Conservation (phyloP, 2,113 vertebrate species). For the Potamarius usumacintae region DNA sequence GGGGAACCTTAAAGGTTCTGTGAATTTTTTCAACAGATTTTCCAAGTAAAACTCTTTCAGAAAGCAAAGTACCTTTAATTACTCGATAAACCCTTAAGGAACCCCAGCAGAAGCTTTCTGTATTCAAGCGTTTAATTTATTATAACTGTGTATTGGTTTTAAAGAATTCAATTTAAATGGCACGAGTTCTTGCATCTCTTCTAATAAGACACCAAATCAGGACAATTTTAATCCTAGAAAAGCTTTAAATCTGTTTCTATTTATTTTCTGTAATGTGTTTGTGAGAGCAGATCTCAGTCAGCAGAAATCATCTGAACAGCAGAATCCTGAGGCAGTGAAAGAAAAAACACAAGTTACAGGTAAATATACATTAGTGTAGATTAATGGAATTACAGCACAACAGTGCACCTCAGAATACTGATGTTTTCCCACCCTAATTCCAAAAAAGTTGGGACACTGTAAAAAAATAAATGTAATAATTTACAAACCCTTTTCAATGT, state of each 20-base stretch:
- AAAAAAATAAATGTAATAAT: no score
- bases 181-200: background rate
- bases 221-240: background rate
- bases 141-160: background rate
- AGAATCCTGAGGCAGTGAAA: background rate
- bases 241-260: background rate
- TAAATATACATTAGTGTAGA: background rate
- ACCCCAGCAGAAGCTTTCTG: background rate
- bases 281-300: background rate
- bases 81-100: background rate
- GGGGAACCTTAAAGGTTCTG: background rate
- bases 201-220: background rate
- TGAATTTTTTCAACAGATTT: background rate
- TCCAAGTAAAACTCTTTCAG: no score
- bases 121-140: background rate
- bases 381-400: background rate
- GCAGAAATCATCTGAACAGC: background rate
- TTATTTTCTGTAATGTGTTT: background rate
- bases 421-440: background rate
- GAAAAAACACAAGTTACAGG: background rate
- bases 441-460: no score
- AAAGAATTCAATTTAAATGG: background rate
- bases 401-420: background rate
- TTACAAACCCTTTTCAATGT: no score
- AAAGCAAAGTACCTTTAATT: background rate